phyloP scores from a whole-genome alignment of 2,888 invertebrate genomes.

The Tetropium fuscum region DNA sequence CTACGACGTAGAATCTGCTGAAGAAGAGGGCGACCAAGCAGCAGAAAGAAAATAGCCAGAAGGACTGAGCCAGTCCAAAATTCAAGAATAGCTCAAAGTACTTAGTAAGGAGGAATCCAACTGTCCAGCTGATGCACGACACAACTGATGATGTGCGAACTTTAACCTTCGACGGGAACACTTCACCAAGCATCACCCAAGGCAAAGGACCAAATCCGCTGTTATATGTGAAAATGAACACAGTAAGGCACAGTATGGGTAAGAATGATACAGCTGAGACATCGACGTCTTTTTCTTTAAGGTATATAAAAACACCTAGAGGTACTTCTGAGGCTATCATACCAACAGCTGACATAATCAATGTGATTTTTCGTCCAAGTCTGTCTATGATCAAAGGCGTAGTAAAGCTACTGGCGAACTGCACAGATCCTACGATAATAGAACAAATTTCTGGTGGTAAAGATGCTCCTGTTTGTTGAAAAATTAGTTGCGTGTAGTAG shows the following conservation, averaged over 20 bases:
- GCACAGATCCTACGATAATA: slow-evolving; percentile 82
- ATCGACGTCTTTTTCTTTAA: slow-evolving; percentile 22
- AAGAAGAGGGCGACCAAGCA: slow-evolving; percentile 18
- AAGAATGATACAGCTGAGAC: slow-evolving; percentile 71
- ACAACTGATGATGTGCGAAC: slow-evolving; percentile 68
- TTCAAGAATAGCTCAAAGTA: slow-evolving; percentile 35
- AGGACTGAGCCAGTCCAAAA: slow-evolving; percentile 35
- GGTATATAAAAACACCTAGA: slow-evolving; percentile 75
- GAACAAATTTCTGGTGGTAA: slow-evolving; percentile 73
- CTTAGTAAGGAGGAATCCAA: slow-evolving; percentile 38
- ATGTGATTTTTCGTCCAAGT: slow-evolving; percentile 77
- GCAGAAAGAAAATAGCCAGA: slow-evolving; percentile 23
- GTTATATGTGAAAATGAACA: slow-evolving; percentile 80
- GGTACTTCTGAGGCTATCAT: slow-evolving; percentile 74
- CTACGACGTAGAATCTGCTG: slow-evolving; percentile 32
- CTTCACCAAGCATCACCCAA: slow-evolving; percentile 85
- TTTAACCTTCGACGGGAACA: slow-evolving; percentile 82
- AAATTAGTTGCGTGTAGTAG: slow-evolving; percentile 80
- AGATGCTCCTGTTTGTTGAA: slow-evolving; percentile 63
- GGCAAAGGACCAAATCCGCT: slow-evolving; percentile 78
- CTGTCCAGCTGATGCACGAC: slow-evolving; percentile 26
- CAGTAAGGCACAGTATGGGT: slow-evolving; percentile 76
- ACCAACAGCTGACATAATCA: slow-evolving; percentile 76
- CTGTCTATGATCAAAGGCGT: slow-evolving; percentile 82
- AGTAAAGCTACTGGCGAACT: slow-evolving; percentile 76